These are phyloP conservation scores for Amblyjoppa proteus DNA, from an alignment of 2,888 invertebrate genomes.

Conservation along the genomic window DNA sequence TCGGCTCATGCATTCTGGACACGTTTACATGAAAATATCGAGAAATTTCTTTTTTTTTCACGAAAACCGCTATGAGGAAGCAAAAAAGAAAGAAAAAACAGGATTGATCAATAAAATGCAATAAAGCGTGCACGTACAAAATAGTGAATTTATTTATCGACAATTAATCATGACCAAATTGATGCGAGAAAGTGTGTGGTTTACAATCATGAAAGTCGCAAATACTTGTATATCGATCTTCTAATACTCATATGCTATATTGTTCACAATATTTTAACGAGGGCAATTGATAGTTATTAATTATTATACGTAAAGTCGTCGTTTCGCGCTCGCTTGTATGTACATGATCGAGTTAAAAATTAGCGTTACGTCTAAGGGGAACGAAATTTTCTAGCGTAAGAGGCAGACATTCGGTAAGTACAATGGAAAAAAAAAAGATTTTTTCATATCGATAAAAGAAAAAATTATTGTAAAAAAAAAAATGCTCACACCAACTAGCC, in stretches of 20 bases:
- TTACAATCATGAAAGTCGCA: conserved; percentile 75
- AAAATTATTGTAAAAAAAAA: conserved; percentile 12
- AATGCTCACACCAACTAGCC: conserved; percentile 40
- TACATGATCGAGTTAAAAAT: conserved; percentile 73
- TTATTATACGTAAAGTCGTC: conserved; percentile 72
- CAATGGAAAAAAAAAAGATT: conserved; percentile 53
- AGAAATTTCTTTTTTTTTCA: too few relatives aligned
- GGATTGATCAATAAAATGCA: conserved; percentile 26
- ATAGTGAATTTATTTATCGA: conserved; percentile 76
- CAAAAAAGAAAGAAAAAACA: too few relatives aligned
- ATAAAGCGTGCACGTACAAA: conserved; percentile 58
- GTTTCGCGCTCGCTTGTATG: conserved; percentile 69
- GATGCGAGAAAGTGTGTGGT: conserved; percentile 73
- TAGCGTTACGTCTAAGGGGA: conserved; percentile 64
- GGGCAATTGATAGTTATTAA: conserved; percentile 53
- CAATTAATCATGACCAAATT: conserved; percentile 76
- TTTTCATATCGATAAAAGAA: conserved; percentile 45
- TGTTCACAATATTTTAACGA: conserved; percentile 38
- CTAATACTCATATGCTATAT: conserved; percentile 71
- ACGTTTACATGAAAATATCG: too few relatives aligned
- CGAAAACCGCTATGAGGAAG: too few relatives aligned
- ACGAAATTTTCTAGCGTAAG: conserved; percentile 67
- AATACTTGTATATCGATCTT: conserved; percentile 72
- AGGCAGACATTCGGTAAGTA: conserved; percentile 66
- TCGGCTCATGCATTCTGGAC: too few relatives aligned